A percentile compares a stretch with the other conserved stretches of the same genome.
Evolutionary conservation across 2,113 vertebrate species (phyloP).

Genomic region (Paralichthys olivaceus): DNA sequence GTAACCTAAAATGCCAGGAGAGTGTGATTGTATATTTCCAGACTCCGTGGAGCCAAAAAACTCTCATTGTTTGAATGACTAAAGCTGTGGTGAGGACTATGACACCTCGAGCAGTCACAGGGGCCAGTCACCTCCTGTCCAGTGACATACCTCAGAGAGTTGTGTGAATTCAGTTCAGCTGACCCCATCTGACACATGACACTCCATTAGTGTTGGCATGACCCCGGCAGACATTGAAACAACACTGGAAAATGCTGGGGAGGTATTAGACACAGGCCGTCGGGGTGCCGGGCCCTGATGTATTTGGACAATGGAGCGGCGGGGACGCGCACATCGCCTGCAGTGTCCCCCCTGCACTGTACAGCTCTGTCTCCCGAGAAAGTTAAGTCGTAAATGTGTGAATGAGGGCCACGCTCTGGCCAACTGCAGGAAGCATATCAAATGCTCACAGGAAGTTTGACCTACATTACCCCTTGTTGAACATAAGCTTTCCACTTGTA

Average conservation of each 20-base stretch:
- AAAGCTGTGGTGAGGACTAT: slow-evolving; percentile 15
- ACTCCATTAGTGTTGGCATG: slow-evolving; percentile 55
- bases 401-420: slow-evolving; percentile 44
- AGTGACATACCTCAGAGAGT: slow-evolving; percentile 48
- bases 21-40: slow-evolving; percentile 35
- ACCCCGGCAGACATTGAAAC: slow-evolving; percentile 55
- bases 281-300: slow-evolving; percentile 23
- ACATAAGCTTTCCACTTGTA: slow-evolving; percentile 55
- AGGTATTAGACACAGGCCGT: slow-evolving; percentile 46
- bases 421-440: slow-evolving; percentile 45
- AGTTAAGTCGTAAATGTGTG: slow-evolving; percentile 49
- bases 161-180: slow-evolving; percentile 33
- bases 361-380: slow-evolving; percentile 28
- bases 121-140: slow-evolving; percentile 55
- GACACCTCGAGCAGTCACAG: slow-evolving; percentile 33
- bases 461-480: slow-evolving; percentile 77
- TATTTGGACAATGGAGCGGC: slow-evolving; percentile 37
- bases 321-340: slow-evolving; percentile 10
- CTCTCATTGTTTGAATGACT: slow-evolving; percentile 57
- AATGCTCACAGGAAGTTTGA: slow-evolving; percentile 75
- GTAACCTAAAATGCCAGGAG: slow-evolving; percentile 23
- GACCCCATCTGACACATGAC: slow-evolving; percentile 52
- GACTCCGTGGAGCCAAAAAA: slow-evolving; percentile 57
- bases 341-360: slow-evolving; percentile 29
- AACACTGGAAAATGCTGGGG: slow-evolving; percentile 45